Percentiles rank a stretch among this genome's conserved stretches.
phyloP scores from a whole-genome alignment of 2,797 vertebrate genomes.

The Schizopygopsis pylzovi region DNA sequence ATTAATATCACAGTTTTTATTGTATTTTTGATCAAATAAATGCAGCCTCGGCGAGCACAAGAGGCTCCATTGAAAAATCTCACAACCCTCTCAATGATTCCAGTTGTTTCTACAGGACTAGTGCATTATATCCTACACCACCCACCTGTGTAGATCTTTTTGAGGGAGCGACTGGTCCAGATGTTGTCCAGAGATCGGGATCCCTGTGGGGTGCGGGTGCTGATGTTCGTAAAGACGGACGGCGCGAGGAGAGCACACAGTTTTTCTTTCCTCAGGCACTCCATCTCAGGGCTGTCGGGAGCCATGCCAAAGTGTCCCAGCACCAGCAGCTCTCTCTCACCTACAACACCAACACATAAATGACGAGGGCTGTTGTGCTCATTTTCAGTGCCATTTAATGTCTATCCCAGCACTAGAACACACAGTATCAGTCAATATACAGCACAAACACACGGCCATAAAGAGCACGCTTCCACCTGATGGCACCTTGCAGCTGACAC shows the following conservation, averaged over 20 bases:
- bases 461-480: neutral
- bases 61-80: neutral
- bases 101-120: neutral
- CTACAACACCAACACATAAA: constrained; percentile 65
- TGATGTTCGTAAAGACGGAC: constrained; percentile 89
- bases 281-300: constrained; percentile 84
- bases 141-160: too few relatives aligned
- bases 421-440: neutral
- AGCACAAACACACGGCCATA: constrained; percentile 9
- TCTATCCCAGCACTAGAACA: neutral
- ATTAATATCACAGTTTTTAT: neutral
- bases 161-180: constrained; percentile 87
- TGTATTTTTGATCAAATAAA: neutral
- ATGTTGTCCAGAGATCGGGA: constrained; percentile 91
- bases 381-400: neutral
- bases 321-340: constrained; percentile 88
- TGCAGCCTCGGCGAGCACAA: neutral
- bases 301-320: constrained; percentile 89
- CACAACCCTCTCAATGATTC: too few relatives aligned
- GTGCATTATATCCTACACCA: neutral
- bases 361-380: neutral
- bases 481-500: neutral
- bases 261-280: constrained; percentile 88
- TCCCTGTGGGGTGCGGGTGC: constrained; percentile 92
- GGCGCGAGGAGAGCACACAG: constrained; percentile 84